Percentiles rank a stretch among this genome's conserved stretches.
phyloP scores from a whole-genome alignment of 2,797 vertebrate species.

The Gila robusta region DNA sequence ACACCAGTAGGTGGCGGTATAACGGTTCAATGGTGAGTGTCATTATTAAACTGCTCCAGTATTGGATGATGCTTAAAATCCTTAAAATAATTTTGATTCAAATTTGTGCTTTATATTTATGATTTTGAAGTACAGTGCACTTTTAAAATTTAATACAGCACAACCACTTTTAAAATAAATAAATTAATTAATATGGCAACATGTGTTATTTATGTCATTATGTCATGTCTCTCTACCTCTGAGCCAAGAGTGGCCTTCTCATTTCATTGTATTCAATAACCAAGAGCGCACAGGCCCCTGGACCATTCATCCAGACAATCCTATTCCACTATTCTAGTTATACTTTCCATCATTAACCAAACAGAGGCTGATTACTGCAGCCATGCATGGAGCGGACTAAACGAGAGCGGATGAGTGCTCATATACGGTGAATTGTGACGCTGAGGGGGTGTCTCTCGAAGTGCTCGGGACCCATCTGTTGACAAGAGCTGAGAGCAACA shows the following conservation, averaged over 20 bases:
- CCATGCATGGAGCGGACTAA: not conserved
- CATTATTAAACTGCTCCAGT: not conserved
- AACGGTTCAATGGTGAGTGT: not conserved
- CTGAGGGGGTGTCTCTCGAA: slow-evolving; percentile 42
- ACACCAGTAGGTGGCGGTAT: slow-evolving; percentile 15
- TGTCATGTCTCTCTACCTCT: not conserved
- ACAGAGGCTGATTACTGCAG: not conserved
- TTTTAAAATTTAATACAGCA: not conserved
- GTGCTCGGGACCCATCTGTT: slow-evolving; percentile 43
- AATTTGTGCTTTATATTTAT: not conserved
- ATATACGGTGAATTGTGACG: not conserved
- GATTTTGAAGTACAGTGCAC: not conserved
- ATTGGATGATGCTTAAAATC: not conserved
- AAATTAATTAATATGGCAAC: not conserved
- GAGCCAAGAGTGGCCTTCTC: not conserved
- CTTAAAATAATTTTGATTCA: not conserved
- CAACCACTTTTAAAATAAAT: not conserved
- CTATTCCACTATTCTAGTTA: not conserved
- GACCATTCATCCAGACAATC: not conserved
- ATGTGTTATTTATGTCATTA: not conserved
- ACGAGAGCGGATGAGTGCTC: not conserved
- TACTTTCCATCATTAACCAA: not conserved
- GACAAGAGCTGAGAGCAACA: slow-evolving; percentile 43
- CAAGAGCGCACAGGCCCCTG: not conserved
- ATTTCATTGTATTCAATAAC: not conserved